Percentiles rank a stretch among this genome's conserved stretches.
Conservation (phyloP, 2,888 invertebrate genomes). For the Alcis repandata region DNA sequence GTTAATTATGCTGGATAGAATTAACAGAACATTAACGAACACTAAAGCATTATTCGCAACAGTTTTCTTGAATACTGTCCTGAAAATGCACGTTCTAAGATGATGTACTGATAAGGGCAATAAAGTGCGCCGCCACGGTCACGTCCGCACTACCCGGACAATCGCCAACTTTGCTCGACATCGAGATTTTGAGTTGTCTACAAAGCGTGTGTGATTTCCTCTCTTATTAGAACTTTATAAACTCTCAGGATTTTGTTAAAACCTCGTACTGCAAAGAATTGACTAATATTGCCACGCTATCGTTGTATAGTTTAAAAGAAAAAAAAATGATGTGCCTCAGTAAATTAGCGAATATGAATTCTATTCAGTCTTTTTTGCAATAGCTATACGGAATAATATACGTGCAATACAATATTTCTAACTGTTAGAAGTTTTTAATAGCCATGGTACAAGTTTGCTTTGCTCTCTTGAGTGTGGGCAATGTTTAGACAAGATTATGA, state of each 20-base stretch:
- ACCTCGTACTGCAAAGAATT: background rate
- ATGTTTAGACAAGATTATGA: too few species aligned
- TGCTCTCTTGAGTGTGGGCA: too few species aligned
- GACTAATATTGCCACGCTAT: background rate
- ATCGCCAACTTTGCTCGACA: constrained; percentile 46
- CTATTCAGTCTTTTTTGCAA: background rate
- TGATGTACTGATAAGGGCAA: constrained; percentile 15
- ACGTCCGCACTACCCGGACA: constrained; percentile 41
- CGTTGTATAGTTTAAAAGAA: background rate
- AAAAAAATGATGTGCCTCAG: background rate
- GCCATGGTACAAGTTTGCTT: too few species aligned
- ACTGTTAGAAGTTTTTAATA: too few species aligned
- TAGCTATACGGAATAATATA: too few species aligned
- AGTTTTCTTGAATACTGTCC: too few species aligned
- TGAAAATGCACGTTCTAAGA: background rate
- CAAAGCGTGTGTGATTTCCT: constrained; percentile 38
- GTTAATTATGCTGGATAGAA: too few species aligned
- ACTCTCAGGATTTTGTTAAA: constrained; percentile 1
- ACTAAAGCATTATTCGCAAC: too few species aligned
- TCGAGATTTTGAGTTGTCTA: constrained; percentile 47
- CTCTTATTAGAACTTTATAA: constrained; percentile 26
- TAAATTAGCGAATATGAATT: background rate
- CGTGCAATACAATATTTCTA: too few species aligned
- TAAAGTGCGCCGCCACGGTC: constrained; percentile 24
- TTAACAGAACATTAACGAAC: background rate